Evolutionary conservation across 2,888 invertebrate species (phyloP), one percentile per base, ranked within the genome.

Genomic region (Cantharis rustica): DNA sequence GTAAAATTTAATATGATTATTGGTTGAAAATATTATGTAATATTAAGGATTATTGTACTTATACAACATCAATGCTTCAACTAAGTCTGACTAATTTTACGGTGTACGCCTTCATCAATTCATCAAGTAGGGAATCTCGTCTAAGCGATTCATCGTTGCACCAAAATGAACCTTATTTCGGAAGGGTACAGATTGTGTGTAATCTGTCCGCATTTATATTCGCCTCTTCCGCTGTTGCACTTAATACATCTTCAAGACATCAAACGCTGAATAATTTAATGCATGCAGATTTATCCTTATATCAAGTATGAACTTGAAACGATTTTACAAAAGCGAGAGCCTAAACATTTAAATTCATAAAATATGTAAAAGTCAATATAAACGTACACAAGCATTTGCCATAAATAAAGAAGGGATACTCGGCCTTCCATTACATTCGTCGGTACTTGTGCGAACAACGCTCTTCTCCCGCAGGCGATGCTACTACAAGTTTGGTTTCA

Each of bases 41-140:
- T 73, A 73, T 73, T 76, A 76, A 68, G 71, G 76, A 77, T 77
- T 72, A 75, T 71, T 70, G 71, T 76, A 74, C 75, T 66, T 78
- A 72, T 73, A 73, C 69, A 78, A 16, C 71, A 75, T 78, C 73
- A 75, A 72, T 75, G 75, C 78, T 74, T 69, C 71, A 68, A 66
- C 75, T 79, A 75, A 79, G 79, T 80, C 78, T 80, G 81, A 83
- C 83, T 84, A 84, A 84, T 84, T 84, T 84, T 84, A 81, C 84
- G 84, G 81, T 84, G 80, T 80, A 82, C 80, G 84, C 82, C 79
- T 80, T 81, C 82, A 83, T 84, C 83, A 83, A 83, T 84, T 83
- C 83, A 83, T 83, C 84, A 83, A 79, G 80, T 76, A 80, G 80
- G 72, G 73, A 79, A 77, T 77, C 80, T 75, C 79, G 74, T 76